Base-by-base conservation (phyloP, 2,888 invertebrate species). In the Xestia c-nigrum region DNA sequence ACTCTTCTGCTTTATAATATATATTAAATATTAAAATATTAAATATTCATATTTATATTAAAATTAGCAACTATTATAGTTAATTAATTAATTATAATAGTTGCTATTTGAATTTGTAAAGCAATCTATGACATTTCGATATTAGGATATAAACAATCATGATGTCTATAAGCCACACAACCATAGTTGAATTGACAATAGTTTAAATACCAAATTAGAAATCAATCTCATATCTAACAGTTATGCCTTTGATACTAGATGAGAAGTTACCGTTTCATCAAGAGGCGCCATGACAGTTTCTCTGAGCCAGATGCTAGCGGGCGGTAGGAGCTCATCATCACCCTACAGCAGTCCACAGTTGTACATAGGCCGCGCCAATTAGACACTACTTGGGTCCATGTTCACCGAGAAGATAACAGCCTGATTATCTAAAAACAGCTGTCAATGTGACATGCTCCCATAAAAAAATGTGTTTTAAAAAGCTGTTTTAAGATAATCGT, bases 201-300 rank as follows among this genome's bases (percentile, higher is more conserved):
- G 21, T 55, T n/a, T n/a, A 12, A 55, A 55, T 55, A 55, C n/a
- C 12, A 55, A 55, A 10, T 5, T n/a, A 55, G 55, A 5, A n/a
- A 12, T 55, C 12, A 55, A 12, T 55, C n/a, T 12, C 55, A 12
- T 12, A 12, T 5, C 5, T 24, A 55, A n/a, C 12, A 55, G n/a
- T 55, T n/a, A 55, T n/a, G n/a, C n/a, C 12, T 12, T 55, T n/a
- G n/a, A 1, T 61, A 38, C 19, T 9, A 19, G 10, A 10, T 3
- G 24, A 43, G 3, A 64, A 64, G 12, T 85, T 91, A 96, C 96
- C 92, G 93, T 87, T 89, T 96, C 90, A 84, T 97, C 97, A 16
- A 96, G 90, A 1, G 97, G 94, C 87, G 97, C 92, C 94, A 96
- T 94, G 65, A 95, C 87, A n/a, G 92, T 91, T 0, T 95, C 96